Base-by-base conservation (phyloP, 1,140 invertebrate species). In the Delia radicum region DNA sequence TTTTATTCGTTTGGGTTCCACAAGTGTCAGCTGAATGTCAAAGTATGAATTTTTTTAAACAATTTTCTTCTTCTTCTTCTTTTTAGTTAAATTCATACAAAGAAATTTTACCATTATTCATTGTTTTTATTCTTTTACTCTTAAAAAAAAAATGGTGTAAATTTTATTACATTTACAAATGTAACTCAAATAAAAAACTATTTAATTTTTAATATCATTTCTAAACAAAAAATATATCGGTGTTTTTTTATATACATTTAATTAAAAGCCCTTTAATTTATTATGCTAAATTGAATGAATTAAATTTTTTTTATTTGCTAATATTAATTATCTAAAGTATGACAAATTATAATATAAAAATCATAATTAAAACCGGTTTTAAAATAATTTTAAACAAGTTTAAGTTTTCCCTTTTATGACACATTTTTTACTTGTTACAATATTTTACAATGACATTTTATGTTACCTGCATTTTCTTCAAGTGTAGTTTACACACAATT, bases 1-100 rank as follows among this genome's bases (percentile, higher is more conserved):
- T 85, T 81, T 83, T 84, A 79, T 82, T 85, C 77, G 79, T 85
- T 80, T 85, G 84, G 84, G 84, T 86, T 82, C 85, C 85, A 78
- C 79, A 83, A 79, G 84, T 84, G 79, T 85, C 85, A 82, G 85
- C 85, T 80, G 85, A 86, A 85, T 86, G 85, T 80, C 85, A 86
- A 86, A 86, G 85, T 86, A 86, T 85, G 85, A 84, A 81, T 82
- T 77, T 69, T 69, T 33, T 69, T 69, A 33, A 37, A 69, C n/a
- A 69, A 24, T 69, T 69, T 69, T 65, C 27, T 69, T 55, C 6
- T 31, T 7, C 18, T 18, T 33, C 21, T 48, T 69, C 18, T 48
- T 62, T 62, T 69, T 67, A 67, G 24, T 18, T 73, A 15, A 73
- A 28, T 15, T 65, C 63, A 65, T 65, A 65, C 29, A 18, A 28